Percentiles rank a stretch among this genome's conserved stretches.
Conservation (phyloP, 2,113 vertebrate genomes). For the Himantopus leucocephalus region DNA sequence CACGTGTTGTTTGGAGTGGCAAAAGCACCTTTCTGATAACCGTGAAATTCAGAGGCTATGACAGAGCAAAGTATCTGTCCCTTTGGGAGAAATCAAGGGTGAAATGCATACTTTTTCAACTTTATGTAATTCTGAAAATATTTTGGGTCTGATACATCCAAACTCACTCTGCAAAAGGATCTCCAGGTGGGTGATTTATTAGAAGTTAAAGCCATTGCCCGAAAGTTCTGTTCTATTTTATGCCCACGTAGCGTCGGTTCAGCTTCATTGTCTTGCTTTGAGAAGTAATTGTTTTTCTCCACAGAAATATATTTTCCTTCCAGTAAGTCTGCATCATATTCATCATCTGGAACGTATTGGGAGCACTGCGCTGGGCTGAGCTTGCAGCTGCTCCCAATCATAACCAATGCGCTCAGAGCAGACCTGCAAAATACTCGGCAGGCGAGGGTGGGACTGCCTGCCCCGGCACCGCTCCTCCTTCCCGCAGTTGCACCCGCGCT, state of each 20-base stretch:
- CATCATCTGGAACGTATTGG: slow-evolving; percentile 68
- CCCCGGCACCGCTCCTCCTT: background rate
- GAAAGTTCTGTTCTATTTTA: slow-evolving; percentile 45
- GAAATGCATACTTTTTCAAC: slow-evolving; percentile 29
- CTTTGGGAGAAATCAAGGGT: background rate
- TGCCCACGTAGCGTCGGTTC: background rate
- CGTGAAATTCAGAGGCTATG: background rate
- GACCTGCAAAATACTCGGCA: background rate
- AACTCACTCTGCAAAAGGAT: background rate
- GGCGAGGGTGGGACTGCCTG: background rate
- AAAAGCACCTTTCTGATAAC: slow-evolving; percentile 8
- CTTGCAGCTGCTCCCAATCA: slow-evolving; percentile 71
- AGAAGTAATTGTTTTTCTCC: slow-evolving; percentile 58
- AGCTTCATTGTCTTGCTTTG: slow-evolving; percentile 33
- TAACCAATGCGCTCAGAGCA: background rate
- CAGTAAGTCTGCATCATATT: slow-evolving; percentile 60
- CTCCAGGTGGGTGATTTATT: slow-evolving; percentile 55
- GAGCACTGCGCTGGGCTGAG: slow-evolving; percentile 13
- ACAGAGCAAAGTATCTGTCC: background rate
- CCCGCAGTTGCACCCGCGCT: rapidly evolving
- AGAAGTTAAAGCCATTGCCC: background rate
- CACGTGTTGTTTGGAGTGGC: background rate
- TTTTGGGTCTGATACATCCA: background rate
- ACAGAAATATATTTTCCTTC: slow-evolving; percentile 56
- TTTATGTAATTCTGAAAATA: slow-evolving; percentile 8